These are phyloP conservation scores for Phoenicopterus ruber DNA, from an alignment of 2,113 vertebrate genomes.

Conservation along the genomic window DNA sequence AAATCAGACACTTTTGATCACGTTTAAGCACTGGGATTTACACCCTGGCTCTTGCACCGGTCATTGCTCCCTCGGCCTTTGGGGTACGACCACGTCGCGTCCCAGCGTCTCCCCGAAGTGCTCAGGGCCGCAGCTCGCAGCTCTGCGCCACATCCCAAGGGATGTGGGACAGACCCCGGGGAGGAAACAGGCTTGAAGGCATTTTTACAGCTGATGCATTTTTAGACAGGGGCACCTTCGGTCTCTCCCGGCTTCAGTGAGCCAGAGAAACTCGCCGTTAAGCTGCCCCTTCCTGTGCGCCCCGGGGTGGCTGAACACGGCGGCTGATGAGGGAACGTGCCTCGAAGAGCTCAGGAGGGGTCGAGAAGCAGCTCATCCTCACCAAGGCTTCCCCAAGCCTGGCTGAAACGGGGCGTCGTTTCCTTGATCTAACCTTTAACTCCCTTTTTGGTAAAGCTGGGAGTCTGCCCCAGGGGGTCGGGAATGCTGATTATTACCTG, in stretches of 20 bases:
- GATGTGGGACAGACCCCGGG: neutral
- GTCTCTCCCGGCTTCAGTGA: neutral
- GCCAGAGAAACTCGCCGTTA: neutral
- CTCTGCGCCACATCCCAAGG: neutral
- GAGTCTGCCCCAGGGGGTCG: neutral
- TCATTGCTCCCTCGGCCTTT: neutral
- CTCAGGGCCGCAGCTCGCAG: neutral
- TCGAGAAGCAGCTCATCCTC: neutral
- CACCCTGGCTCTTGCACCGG: neutral
- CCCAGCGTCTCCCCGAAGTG: neutral
- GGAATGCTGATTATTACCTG: neutral
- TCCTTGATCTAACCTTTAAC: neutral
- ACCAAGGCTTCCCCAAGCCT: neutral
- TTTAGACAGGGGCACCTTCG: neutral
- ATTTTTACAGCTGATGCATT: fast-evolving
- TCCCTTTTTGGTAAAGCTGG: neutral
- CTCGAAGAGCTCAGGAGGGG: neutral
- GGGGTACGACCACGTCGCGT: neutral
- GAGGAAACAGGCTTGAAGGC: neutral
- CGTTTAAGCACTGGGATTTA: neutral
- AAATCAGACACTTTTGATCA: neutral
- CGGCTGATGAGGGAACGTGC: neutral
- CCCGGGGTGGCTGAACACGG: neutral
- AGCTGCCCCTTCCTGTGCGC: neutral
- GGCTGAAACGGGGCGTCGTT: neutral